Evolutionary conservation across 2,888 invertebrate genomes (phyloP), one percentile per base, ranked within the genome.

Genomic region (Lasioglossum zephyrum): DNA sequence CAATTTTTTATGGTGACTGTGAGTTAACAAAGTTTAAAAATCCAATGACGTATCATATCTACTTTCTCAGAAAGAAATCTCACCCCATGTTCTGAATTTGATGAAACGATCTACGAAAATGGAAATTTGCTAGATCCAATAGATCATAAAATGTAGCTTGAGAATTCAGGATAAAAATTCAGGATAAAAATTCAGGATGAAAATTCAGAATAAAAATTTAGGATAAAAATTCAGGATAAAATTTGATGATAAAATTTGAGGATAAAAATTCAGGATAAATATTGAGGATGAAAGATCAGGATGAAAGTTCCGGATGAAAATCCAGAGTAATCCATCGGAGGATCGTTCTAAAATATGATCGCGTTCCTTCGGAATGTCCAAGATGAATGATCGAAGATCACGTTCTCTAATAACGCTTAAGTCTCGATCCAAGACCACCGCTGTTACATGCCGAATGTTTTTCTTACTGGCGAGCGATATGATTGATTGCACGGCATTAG

Each of bases 401-500:
- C 66, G 26, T 57, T 36, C 66, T 80, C 72, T 66, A 69, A 73
- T 44, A n/a, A 39, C 72, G 49, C 53, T 79, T 44, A 76, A 76
- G 74, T 72, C 49, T 49, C 53, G 73, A 63, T 77, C 69, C 44
- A 69, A 75, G 70, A 36, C 70, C 13, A 69, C 72, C 73, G 18
- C 80, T 74, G 70, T 70, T 70, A 47, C 69, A 36, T 73, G 44
- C 79, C 77, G 75, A 91, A 73, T 85, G 89, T 91, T 91, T 91
- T 89, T 88, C 88, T 90, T 89, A 74, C 81, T 75, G 31, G 73
- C 73, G 81, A 69, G 74, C 73, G 41, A 60, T 91, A 94, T 95
- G 95, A 95, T 95, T 93, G 94, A 95, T 95, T 92, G 91, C 91
- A 73, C 70, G 90, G 93, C 90, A 94, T 93, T 93, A 94, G 91